A percentile compares a stretch with the other conserved stretches of the same genome.
Conservation (phyloP, 2,113 vertebrate genomes). For the Montifringilla adamsi region DNA sequence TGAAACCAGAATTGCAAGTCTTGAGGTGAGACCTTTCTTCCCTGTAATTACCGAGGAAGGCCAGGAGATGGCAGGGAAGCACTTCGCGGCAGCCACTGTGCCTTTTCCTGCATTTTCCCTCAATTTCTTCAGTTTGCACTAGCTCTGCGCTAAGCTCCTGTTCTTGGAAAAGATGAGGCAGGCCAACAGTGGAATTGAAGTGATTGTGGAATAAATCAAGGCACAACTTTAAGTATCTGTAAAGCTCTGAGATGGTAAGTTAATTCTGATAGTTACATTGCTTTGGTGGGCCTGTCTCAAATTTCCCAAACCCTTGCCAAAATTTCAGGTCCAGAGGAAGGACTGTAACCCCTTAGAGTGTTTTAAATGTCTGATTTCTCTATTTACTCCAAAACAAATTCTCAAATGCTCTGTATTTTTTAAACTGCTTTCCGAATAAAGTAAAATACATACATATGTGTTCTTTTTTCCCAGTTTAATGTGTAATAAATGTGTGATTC, state of each 20-base stretch:
- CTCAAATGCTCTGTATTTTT: not conserved
- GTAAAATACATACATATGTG: fast-evolving
- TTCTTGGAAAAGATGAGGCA: not conserved
- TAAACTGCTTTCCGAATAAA: not conserved
- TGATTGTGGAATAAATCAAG: not conserved
- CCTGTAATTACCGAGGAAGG: not conserved
- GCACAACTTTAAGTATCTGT: not conserved
- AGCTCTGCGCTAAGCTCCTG: fast-evolving
- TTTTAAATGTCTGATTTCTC: not conserved
- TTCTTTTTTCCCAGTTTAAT: not conserved
- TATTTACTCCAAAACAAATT: not conserved
- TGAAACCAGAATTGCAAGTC: fast-evolving
- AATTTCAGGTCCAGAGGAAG: not conserved
- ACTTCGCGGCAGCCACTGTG: fast-evolving
- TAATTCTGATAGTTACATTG: not conserved
- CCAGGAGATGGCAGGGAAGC: conserved; percentile 21
- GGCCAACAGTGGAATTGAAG: not conserved
- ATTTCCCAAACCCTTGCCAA: not conserved
- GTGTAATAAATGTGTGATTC: too few species aligned
- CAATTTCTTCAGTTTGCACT: not conserved
- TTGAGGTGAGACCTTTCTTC: not conserved
- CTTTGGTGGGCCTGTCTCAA: not conserved
- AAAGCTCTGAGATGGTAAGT: not conserved
- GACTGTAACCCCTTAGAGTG: not conserved
- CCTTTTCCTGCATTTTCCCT: not conserved